Conservation (phyloP, 2,888 invertebrate species). For the Cryptocephalus moraei region DNA sequence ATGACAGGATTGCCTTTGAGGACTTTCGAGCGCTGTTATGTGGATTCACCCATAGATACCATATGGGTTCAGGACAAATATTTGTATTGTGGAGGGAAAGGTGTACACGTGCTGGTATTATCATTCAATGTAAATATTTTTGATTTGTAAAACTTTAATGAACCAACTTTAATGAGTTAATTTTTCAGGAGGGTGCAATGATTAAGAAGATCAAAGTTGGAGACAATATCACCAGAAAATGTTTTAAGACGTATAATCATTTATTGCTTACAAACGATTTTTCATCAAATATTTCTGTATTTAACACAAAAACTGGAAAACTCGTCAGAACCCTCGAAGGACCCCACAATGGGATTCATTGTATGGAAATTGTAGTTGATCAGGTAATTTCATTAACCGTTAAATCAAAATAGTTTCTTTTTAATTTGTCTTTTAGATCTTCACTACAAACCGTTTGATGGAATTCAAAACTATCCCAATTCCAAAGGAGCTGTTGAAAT, state of each 20-base stretch:
- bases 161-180: not conserved
- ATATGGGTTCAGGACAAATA: constrained; percentile 55
- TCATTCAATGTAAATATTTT: constrained; percentile 57
- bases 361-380: constrained; percentile 54
- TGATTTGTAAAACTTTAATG: too few relatives aligned
- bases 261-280: constrained; percentile 64
- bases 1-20: constrained; percentile 57
- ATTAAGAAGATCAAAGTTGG: constrained; percentile 28
- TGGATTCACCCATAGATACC: constrained; percentile 49
- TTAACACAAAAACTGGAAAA: constrained; percentile 42
- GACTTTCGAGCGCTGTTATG: constrained; percentile 36
- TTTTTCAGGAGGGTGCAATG: constrained; percentile 52
- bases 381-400: constrained; percentile 40
- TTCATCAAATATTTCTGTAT: constrained; percentile 67
- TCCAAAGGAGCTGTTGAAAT: constrained; percentile 6
- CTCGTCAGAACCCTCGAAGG: constrained; percentile 56
- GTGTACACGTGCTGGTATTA: constrained; percentile 59
- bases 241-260: constrained; percentile 54
- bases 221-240: constrained; percentile 53
- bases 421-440: constrained; percentile 17
- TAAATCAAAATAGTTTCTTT: not conserved
- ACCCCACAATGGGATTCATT: constrained; percentile 61
- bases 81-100: constrained; percentile 64
- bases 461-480: constrained; percentile 12
- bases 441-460: constrained; percentile 17